phyloP scores from a whole-genome alignment of 2,888 invertebrate genomes.

The Drosophila aldrichi region DNA sequence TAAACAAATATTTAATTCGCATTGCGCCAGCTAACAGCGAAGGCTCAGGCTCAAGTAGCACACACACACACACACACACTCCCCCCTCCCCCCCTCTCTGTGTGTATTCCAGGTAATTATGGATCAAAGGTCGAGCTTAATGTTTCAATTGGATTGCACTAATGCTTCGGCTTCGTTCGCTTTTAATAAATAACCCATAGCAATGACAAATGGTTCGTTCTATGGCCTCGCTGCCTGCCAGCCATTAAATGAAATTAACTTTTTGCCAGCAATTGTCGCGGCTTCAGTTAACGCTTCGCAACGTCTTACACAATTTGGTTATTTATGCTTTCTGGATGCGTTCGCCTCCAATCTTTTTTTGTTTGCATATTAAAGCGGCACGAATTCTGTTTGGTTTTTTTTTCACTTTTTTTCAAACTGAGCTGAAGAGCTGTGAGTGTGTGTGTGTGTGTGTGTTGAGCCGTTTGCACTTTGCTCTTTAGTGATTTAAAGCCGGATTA shows the following conservation, averaged over 20 bases:
- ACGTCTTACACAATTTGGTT: not conserved
- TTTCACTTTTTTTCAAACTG: too few relatives aligned
- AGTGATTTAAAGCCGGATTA: not conserved
- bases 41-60: not conserved
- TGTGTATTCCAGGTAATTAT: slow-evolving; percentile 35
- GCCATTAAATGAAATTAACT: slow-evolving; percentile 10
- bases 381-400: not conserved
- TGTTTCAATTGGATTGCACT: slow-evolving; percentile 22
- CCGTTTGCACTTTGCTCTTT: not conserved
- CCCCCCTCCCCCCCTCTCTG: not conserved
- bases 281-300: not conserved
- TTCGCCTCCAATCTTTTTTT: slow-evolving; percentile 3
- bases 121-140: slow-evolving; percentile 20
- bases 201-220: slow-evolving; percentile 15
- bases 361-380: not conserved
- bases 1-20: slow-evolving; percentile 74
- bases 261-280: slow-evolving; percentile 4
- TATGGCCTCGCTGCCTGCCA: not conserved
- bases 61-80: not conserved
- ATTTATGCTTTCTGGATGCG: slow-evolving; percentile 1
- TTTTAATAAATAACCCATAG: slow-evolving; percentile 8
- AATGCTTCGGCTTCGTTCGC: not conserved
- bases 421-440: not conserved
- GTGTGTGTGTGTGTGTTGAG: not conserved
- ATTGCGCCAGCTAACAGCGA: slow-evolving; percentile 30